Evolutionary conservation across 2,113 vertebrate genomes (phyloP), one percentile per base, ranked within the genome.

Genomic region (Epinephelus fuscoguttatus): DNA sequence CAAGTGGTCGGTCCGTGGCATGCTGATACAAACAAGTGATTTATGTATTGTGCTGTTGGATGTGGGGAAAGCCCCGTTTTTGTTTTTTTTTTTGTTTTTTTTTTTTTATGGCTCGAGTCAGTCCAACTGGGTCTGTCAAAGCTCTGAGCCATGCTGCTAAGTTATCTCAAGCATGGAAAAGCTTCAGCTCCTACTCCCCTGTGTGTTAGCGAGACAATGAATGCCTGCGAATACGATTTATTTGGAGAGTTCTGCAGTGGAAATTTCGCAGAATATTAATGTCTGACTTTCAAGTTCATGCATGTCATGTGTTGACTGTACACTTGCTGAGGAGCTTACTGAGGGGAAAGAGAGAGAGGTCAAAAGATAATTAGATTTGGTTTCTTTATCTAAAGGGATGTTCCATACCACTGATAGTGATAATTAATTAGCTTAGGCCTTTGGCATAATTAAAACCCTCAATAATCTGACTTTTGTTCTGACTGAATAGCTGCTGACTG

Each of bases 391-490:
- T 87, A 76, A 85, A 74, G 66, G 80, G 78, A 84, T 93, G 84
- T 89, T 91, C 82, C 82, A 64, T 88, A 85, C 63, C 63, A 78
- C 85, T 79, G 82, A 89, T 91, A 86, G 80, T 57, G 88, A 72
- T 90, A 91, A 91, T 93, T 91, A 92, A 94, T 92, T 89, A 87
- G 89, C 88, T 89, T 75, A 84, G 82, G 81, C 82, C 90, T 86
- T 81, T 66, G 53, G 80, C 23, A 21, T 93, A 88, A 92, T 93
- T 93, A 89, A 94, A 92, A 84, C 61, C 45, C 78, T 84, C 8
- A 15, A 84, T 92, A 84, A 93, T 93, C 84, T 84, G 82, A 90
- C 85, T 92, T 89, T 90, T 90, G 88, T 94, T 89, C 78, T 82
- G 70, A 91, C 71, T 83, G 78, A 90, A 82, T 75, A 60, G 82